A percentile compares a stretch with the other conserved stretches of the same genome.
phyloP scores from a whole-genome alignment of 2,888 invertebrate genomes.

The Strigamia crassipes region DNA sequence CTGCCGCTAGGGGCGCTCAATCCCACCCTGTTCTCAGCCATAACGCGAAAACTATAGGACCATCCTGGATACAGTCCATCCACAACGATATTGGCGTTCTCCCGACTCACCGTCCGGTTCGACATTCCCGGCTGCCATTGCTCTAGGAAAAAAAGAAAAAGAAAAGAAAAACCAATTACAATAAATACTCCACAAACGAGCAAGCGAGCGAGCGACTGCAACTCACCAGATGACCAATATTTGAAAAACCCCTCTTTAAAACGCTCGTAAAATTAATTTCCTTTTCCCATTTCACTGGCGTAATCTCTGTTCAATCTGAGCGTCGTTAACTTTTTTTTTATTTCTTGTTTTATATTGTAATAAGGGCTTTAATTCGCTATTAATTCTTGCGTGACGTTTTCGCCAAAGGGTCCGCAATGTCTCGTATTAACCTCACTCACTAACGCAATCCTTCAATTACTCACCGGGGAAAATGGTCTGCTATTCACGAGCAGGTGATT shows the following conservation, averaged over 20 bases:
- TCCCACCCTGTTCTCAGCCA: slow-evolving; percentile 58
- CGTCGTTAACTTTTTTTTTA: not conserved
- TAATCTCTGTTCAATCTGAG: not conserved
- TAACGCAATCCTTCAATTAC: slow-evolving; percentile 12
- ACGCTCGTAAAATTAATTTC: not conserved
- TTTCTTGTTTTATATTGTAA: not conserved
- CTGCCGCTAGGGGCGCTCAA: slow-evolving; percentile 56
- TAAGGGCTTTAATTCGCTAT: not conserved
- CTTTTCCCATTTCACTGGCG: not conserved
- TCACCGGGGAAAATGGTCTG: slow-evolving; percentile 10
- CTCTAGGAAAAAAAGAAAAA: not conserved
- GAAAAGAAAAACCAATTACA: not conserved
- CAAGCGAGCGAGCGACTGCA: too few relatives aligned
- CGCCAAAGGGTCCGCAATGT: not conserved
- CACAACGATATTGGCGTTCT: slow-evolving; percentile 52
- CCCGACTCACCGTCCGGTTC: slow-evolving; percentile 20
- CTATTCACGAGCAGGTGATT: slow-evolving; percentile 10
- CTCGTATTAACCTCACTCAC: not conserved
- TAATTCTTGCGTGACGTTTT: slow-evolving; percentile 1
- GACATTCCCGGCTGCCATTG: not conserved
- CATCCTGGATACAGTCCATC: slow-evolving; percentile 56
- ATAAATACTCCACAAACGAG: too few relatives aligned
- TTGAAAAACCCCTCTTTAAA: too few relatives aligned
- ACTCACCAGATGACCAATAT: too few relatives aligned
- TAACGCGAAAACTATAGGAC: slow-evolving; percentile 56